Evolutionary conservation across 2,888 invertebrate species (phyloP), one percentile per base, ranked within the genome.

Genomic region (Poecilus cupreus): DNA sequence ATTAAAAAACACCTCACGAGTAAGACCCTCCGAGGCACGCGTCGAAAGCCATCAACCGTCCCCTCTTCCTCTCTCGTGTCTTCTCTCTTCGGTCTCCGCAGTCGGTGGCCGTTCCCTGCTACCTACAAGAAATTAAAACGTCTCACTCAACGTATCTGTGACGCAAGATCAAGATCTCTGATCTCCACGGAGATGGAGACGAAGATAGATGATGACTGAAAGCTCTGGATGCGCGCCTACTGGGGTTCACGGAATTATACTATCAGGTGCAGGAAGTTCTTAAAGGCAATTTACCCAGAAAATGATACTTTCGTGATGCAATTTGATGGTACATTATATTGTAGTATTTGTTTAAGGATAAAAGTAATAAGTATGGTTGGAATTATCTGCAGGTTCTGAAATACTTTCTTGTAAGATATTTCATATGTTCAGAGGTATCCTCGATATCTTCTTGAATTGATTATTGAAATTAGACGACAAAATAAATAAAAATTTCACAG

Each of bases 51-150:
- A 54, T 54, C 22, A 54, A 22, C 10, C 8, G 5, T 8, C 32
- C 32, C 8, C 32, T 8, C 32, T 32, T 1, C 32, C 32, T 1
- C 32, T 3, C 8, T 5, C 0, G 1, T 5, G 2, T 46, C 46
- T 46, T 10, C 1, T 46, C 46, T 1, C 46, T 26, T 60, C 60
- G n/a, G 11, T 1, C 46, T 26, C 26, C 60, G n/a, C 60, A 26
- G 60, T 60, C 26, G 60, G 60, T 60, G 60, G 24, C 60, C 60
- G n/a, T n/a, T 57, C n/a, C 51, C 51, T 57, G 57, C 57, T 57
- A 60, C 60, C 60, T 60, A 60, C 60, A 60, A 24, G 26, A 60
- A 60, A 60, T 60, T 60, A 60, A 60, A 60, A 60, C 60, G 24
- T 60, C 60, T 60, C 22, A 20, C 13, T 60, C 60, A 46, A 46